Evolutionary conservation across 2,888 invertebrate genomes (phyloP).

Genomic region (Volucella zonaria): DNA sequence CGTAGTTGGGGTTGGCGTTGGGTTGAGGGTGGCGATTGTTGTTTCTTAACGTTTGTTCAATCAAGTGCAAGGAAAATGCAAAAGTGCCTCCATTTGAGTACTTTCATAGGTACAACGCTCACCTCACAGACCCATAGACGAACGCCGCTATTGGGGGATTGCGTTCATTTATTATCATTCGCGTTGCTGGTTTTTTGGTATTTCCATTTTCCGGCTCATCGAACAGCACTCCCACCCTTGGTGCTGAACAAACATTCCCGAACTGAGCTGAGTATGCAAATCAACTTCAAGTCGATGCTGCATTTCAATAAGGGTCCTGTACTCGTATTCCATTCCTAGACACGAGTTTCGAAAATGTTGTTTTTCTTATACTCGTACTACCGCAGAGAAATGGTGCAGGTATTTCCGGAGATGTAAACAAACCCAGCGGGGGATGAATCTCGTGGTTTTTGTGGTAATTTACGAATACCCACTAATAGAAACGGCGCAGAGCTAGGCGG

Average conservation of each 20-base stretch:
- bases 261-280: constrained; percentile 61
- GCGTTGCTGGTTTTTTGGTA: constrained; percentile 62
- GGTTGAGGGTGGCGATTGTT: constrained; percentile 38
- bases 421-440: constrained; percentile 15
- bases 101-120: not conserved
- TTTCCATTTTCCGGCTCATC: constrained; percentile 71
- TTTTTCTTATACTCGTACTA: constrained; percentile 44
- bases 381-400: constrained; percentile 13
- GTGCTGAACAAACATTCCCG: not conserved
- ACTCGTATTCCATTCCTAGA: not conserved
- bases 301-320: constrained; percentile 4
- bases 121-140: not conserved
- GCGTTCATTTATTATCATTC: constrained; percentile 59
- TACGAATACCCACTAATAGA: constrained; percentile 54
- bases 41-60: constrained; percentile 45
- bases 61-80: constrained; percentile 45
- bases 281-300: constrained; percentile 49
- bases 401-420: constrained; percentile 32
- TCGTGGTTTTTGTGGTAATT: constrained; percentile 50
- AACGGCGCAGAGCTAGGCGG: constrained; percentile 22
- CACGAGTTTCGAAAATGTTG: constrained; percentile 46
- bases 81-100: constrained; percentile 17
- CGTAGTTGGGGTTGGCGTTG: too few species aligned
- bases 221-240: constrained; percentile 35
- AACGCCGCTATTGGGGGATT: constrained; percentile 12